Evolutionary conservation across 1,140 invertebrate species (phyloP).

Genomic region (Drosophila bifasciata): DNA sequence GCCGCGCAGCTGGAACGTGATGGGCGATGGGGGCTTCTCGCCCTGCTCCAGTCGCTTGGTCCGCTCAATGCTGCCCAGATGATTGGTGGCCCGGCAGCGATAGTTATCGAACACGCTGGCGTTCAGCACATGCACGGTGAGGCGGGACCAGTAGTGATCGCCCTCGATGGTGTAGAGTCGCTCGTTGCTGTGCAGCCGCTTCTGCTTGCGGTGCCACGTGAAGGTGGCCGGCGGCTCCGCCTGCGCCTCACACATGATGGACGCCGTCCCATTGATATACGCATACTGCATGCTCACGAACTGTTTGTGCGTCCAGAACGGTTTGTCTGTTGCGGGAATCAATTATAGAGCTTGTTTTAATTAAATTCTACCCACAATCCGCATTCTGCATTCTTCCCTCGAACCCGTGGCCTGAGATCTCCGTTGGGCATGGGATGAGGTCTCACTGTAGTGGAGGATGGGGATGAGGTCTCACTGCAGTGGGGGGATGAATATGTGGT

Average conservation of each 20-base stretch:
- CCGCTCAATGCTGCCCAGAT: conserved; percentile 85
- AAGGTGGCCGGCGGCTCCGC: conserved; percentile 86
- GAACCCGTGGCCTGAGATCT: too few species aligned
- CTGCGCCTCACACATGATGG: conserved; percentile 86
- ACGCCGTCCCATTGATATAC: conserved; percentile 85
- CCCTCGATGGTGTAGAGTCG: conserved; percentile 72
- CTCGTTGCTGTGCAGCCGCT: conserved; percentile 74
- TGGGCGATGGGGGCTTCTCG: conserved; percentile 84
- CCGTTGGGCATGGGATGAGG: too few species aligned
- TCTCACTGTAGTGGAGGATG: neutral
- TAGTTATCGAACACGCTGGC: conserved; percentile 85
- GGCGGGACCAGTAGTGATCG: conserved; percentile 76
- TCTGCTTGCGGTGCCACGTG: conserved; percentile 85
- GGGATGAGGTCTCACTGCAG: too few species aligned
- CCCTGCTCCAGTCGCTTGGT: conserved; percentile 85
- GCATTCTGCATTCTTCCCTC: too few species aligned
- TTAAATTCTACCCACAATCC: too few species aligned
- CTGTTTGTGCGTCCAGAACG: conserved; percentile 75
- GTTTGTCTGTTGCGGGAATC: conserved; percentile 82
- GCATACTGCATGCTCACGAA: conserved; percentile 79
- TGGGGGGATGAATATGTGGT: too few species aligned
- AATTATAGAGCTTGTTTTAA: too few species aligned
- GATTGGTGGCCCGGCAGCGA: conserved; percentile 85
- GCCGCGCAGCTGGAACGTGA: conserved; percentile 74
- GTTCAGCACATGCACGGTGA: conserved; percentile 84